Conservation (phyloP, 1,140 invertebrate genomes). For the Halesus radiatus region DNA sequence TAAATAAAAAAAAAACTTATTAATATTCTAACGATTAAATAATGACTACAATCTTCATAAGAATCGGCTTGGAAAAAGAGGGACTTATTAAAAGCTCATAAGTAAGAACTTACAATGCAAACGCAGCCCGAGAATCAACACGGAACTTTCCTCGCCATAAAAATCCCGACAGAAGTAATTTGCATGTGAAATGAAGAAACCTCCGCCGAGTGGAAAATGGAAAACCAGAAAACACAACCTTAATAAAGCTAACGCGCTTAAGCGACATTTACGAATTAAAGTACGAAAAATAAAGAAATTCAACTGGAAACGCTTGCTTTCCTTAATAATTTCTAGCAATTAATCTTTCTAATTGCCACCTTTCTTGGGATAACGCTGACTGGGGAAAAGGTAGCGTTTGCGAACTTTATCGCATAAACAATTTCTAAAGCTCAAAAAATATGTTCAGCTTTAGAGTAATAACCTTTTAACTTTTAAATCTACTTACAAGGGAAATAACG, state of each 20-base stretch:
- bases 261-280: conserved; percentile 44
- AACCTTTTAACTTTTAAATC: no score
- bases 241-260: conserved; percentile 55
- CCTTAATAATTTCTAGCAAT: conserved; percentile 37
- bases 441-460: no score
- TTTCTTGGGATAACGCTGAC: conserved; percentile 6
- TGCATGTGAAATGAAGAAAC: conserved; percentile 57
- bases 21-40: neutral
- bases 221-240: conserved; percentile 48
- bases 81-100: conserved; percentile 35
- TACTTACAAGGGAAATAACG: no score
- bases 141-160: conserved; percentile 20
- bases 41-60: neutral
- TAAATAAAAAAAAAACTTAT: no score
- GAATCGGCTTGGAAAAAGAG: neutral
- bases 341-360: conserved; percentile 37
- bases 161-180: conserved; percentile 48
- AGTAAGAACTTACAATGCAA: neutral
- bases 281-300: conserved; percentile 33
- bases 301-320: conserved; percentile 33
- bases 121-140: conserved; percentile 4
- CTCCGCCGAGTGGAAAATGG: conserved; percentile 53
- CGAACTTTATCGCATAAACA: conserved; percentile 11
- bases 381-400: neutral
- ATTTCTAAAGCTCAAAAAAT: conserved; percentile 6